phyloP scores from a whole-genome alignment of 37 sponge, comb jelly and placozoan genomes.

The Eunapius fragilis region DNA sequence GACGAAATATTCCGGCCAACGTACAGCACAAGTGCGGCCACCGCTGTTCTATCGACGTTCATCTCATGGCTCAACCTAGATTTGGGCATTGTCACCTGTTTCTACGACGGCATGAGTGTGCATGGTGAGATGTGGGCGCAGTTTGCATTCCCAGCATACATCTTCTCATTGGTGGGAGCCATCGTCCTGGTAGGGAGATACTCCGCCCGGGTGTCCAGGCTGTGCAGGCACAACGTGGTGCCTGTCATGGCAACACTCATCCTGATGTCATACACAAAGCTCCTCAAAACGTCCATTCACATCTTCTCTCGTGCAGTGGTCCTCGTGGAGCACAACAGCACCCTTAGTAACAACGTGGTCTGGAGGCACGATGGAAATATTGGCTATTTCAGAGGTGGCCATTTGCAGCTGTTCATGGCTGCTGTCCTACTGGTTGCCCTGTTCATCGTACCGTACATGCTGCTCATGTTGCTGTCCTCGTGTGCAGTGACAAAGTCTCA shows the following conservation, averaged over 20 bases:
- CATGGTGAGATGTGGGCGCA: background rate
- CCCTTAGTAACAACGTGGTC: background rate
- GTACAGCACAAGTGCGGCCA: background rate
- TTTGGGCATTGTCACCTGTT: background rate
- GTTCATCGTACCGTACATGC: no score
- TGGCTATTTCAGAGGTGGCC: no score
- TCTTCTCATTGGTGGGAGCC: background rate
- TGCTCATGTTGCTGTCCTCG: background rate
- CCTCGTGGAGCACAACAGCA: background rate
- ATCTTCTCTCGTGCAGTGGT: background rate
- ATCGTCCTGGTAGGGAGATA: background rate
- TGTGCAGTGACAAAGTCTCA: background rate
- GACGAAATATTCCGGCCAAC: background rate
- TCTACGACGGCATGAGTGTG: conserved; percentile 3
- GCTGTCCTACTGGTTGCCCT: no score
- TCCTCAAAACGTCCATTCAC: background rate
- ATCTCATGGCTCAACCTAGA: conserved; percentile 7
- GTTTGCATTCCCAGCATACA: conserved; percentile 7
- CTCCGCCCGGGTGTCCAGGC: background rate
- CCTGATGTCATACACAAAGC: background rate
- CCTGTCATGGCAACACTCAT: background rate
- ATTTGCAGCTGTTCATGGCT: no score
- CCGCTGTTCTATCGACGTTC: background rate
- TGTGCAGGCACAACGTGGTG: background rate
- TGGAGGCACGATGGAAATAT: conserved; percentile 1